These are phyloP conservation scores for Dolichomitus sp. DNA, from an alignment of 2,888 invertebrate species.

Conservation along the genomic window DNA sequence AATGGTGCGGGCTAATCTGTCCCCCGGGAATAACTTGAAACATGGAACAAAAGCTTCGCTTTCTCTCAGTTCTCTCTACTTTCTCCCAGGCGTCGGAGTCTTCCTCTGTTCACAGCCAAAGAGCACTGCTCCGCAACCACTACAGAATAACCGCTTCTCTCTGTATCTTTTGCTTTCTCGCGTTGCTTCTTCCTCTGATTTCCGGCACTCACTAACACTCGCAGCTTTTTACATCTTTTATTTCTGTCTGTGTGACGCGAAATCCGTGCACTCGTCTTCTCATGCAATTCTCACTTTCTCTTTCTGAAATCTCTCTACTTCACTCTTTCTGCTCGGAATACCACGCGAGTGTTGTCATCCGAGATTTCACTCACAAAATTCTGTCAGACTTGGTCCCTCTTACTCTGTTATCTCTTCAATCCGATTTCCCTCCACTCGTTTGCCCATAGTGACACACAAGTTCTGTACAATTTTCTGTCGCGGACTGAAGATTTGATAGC, in stretches of 20 bases:
- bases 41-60: slow-evolving; percentile 78
- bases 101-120: slow-evolving; percentile 54
- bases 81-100: slow-evolving; percentile 49
- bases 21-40: slow-evolving; percentile 82
- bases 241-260: slow-evolving; percentile 64
- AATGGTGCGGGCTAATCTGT: slow-evolving; percentile 81
- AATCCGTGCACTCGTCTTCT: slow-evolving; percentile 71
- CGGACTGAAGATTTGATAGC: slow-evolving; percentile 13
- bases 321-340: slow-evolving; percentile 26
- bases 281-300: slow-evolving; percentile 56
- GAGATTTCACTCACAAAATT: slow-evolving; percentile 66
- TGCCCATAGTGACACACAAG: slow-evolving; percentile 15
- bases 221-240: slow-evolving; percentile 30
- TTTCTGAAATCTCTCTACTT: slow-evolving; percentile 33
- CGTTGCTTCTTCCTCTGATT: slow-evolving; percentile 26
- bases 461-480: slow-evolving; percentile 31
- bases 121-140: slow-evolving; percentile 63
- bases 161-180: slow-evolving; percentile 15
- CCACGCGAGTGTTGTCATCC: slow-evolving; percentile 45
- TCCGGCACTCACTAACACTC: slow-evolving; percentile 42
- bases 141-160: slow-evolving; percentile 70
- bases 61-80: slow-evolving; percentile 50
- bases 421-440: slow-evolving; percentile 21
- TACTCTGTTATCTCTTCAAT: slow-evolving; percentile 30
- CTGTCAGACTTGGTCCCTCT: slow-evolving; percentile 34